Conservation (phyloP, 2,888 invertebrate genomes). For the Xanthostigma xanthostigma region DNA sequence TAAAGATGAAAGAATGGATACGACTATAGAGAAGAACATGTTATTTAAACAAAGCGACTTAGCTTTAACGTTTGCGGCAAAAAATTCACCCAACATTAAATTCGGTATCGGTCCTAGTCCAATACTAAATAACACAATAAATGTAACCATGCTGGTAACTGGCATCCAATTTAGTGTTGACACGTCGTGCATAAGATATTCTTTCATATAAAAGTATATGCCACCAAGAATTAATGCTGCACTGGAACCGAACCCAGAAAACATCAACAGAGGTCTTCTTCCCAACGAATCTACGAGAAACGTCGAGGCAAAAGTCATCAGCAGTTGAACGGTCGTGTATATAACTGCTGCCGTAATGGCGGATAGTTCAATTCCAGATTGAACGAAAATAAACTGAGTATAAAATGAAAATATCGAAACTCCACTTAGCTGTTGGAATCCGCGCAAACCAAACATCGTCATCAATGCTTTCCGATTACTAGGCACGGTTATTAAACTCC, state of each 20-base stretch:
- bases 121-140: constrained; percentile 33
- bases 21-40: constrained; percentile 32
- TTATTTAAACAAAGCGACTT: constrained; percentile 38
- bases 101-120: constrained; percentile 36
- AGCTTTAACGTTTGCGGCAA: constrained; percentile 38
- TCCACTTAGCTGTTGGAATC: constrained; percentile 10
- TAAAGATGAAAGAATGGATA: constrained; percentile 31
- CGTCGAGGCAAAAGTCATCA: constrained; percentile 38
- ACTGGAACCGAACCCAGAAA: constrained; percentile 33
- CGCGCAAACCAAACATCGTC: constrained; percentile 8
- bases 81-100: constrained; percentile 34
- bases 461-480: constrained; percentile 10
- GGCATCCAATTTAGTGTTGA: constrained; percentile 31
- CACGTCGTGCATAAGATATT: constrained; percentile 12
- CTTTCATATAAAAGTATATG: constrained; percentile 1
- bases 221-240: constrained; percentile 27
- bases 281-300: constrained; percentile 47
- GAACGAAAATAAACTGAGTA: constrained; percentile 44
- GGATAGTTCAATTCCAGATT: constrained; percentile 28
- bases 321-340: constrained; percentile 39
- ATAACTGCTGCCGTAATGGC: constrained; percentile 41
- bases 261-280: constrained; percentile 42
- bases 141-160: constrained; percentile 30
- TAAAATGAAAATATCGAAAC: constrained; percentile 45
- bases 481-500: constrained; percentile 5